Conservation (phyloP, 2,113 vertebrate species). For the Bettongia penicillata region DNA sequence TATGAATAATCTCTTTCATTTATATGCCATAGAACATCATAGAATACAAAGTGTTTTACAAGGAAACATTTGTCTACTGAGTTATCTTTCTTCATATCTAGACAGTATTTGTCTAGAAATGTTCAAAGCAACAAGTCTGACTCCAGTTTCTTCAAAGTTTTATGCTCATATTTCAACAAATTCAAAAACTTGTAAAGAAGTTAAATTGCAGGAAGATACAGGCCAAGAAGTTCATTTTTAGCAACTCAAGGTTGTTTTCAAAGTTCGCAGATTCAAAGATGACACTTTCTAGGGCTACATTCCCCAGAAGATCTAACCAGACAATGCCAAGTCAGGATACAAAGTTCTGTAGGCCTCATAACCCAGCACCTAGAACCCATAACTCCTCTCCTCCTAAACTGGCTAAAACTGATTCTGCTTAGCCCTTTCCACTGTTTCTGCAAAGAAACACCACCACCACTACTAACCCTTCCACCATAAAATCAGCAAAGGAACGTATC, state of each 20-base stretch:
- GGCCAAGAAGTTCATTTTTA: slow-evolving; percentile 34
- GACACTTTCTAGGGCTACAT: neutral
- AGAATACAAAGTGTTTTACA: slow-evolving; percentile 6
- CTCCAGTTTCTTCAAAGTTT: slow-evolving; percentile 25
- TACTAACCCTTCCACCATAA: slow-evolving; percentile 12
- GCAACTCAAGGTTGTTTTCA: slow-evolving; percentile 39
- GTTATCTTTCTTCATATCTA: slow-evolving; percentile 7
- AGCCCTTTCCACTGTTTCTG: neutral
- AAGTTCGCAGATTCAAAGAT: slow-evolving; percentile 25
- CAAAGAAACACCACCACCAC: neutral
- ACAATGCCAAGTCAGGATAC: neutral
- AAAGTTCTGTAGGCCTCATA: neutral
- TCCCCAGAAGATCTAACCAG: neutral
- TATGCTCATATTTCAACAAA: neutral
- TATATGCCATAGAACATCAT: neutral
- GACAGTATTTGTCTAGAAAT: slow-evolving; percentile 20
- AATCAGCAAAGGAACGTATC: slow-evolving; percentile 20
- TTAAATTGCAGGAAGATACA: neutral
- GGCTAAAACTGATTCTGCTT: neutral
- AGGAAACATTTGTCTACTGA: slow-evolving; percentile 18
- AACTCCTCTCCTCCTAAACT: neutral
- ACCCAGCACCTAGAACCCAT: neutral
- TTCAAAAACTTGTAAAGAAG: neutral
- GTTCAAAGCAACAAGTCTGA: slow-evolving; percentile 12
- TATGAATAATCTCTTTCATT: neutral